Evolutionary conservation across 2,888 invertebrate species (phyloP).

Genomic region (Drosophila paranaensis): DNA sequence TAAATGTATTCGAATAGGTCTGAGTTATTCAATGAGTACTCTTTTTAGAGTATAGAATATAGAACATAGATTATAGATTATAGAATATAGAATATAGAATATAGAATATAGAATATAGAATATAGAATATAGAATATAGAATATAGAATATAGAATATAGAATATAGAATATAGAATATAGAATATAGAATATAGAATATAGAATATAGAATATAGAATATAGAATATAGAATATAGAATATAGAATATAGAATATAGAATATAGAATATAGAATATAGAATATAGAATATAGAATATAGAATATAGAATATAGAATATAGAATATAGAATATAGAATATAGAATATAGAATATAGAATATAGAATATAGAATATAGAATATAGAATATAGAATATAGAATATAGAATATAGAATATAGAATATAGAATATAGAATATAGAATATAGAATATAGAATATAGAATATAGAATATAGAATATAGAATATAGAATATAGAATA

Average conservation of each 20-base stretch:
- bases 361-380: conserved; percentile 6
- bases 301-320: conserved; percentile 7
- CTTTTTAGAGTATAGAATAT: neutral
- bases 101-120: conserved; percentile 3
- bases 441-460: conserved; percentile 5
- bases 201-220: conserved; percentile 6
- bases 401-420: conserved; percentile 5
- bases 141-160: conserved; percentile 1
- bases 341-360: conserved; percentile 6
- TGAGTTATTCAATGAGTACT: neutral
- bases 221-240: conserved; percentile 5
- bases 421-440: conserved; percentile 4
- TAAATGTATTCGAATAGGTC: conserved; percentile 1
- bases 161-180: conserved; percentile 3
- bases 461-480: conserved; percentile 3
- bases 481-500: neutral
- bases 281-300: conserved; percentile 5
- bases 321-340: conserved; percentile 7
- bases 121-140: neutral
- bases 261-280: conserved; percentile 6
- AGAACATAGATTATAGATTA: neutral
- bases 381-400: conserved; percentile 2
- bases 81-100: conserved; percentile 3
- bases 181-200: conserved; percentile 1
- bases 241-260: conserved; percentile 6